Conservation (phyloP, 1,140 invertebrate genomes). For the Marisa cornuarietis region DNA sequence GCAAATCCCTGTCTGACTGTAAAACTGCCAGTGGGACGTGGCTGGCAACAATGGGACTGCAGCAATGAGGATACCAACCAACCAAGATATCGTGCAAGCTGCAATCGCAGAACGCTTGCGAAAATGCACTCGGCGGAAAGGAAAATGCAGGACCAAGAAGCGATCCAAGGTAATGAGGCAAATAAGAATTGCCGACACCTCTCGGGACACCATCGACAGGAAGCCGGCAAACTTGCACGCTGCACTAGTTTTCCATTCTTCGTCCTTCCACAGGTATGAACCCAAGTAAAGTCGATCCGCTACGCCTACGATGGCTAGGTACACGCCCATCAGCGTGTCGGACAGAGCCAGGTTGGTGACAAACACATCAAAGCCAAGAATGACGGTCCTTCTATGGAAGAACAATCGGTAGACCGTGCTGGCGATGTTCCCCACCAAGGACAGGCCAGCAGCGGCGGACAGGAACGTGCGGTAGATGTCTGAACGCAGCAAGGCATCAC, state of each 20-base stretch:
- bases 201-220: slow-evolving; percentile 44
- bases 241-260: slow-evolving; percentile 40
- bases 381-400: slow-evolving; percentile 8
- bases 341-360: slow-evolving; percentile 42
- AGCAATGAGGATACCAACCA: background rate
- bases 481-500: slow-evolving; percentile 31
- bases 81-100: background rate
- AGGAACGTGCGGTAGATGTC: slow-evolving; percentile 24
- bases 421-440: slow-evolving; percentile 34
- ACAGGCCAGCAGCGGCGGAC: slow-evolving; percentile 28
- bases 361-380: slow-evolving; percentile 32
- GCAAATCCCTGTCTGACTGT: slow-evolving; percentile 17
- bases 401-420: slow-evolving; percentile 29
- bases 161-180: slow-evolving; percentile 40
- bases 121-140: slow-evolving; percentile 35
- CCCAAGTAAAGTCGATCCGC: slow-evolving; percentile 47
- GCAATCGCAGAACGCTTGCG: slow-evolving; percentile 11
- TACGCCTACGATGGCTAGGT: slow-evolving; percentile 48
- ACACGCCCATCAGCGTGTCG: slow-evolving; percentile 54
- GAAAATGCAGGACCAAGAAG: slow-evolving; percentile 45
- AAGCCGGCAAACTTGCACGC: slow-evolving; percentile 47
- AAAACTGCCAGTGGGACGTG: slow-evolving; percentile 1
- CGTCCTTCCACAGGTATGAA: slow-evolving; percentile 37
- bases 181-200: slow-evolving; percentile 46
- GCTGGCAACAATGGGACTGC: background rate